Conservation (phyloP, 2,113 vertebrate genomes). For the Xiphophorus couchianus region DNA sequence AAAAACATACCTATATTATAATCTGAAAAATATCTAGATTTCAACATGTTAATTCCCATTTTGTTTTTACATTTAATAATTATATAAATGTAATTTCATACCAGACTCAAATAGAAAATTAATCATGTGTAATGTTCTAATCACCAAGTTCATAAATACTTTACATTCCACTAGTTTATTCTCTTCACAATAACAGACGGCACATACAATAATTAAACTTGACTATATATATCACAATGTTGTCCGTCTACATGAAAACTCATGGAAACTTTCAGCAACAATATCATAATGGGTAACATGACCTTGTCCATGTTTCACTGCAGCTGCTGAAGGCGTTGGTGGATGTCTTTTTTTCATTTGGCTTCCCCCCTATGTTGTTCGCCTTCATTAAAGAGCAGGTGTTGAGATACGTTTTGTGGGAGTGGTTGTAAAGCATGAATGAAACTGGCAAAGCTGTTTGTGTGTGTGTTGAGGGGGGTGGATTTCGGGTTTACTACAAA, state of each 20-base stretch:
- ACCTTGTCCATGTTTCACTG: conserved; percentile 46
- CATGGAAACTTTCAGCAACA: conserved; percentile 42
- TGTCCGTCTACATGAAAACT: conserved; percentile 49
- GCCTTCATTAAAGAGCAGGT: conserved; percentile 76
- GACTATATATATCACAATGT: conserved; percentile 38
- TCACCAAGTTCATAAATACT: conserved; percentile 14
- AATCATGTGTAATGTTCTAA: not conserved
- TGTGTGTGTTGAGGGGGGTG: not conserved
- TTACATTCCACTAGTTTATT: conserved; percentile 23
- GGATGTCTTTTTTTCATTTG: conserved; percentile 67
- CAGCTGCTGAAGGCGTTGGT: conserved; percentile 61
- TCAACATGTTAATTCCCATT: not conserved
- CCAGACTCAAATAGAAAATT: not conserved
- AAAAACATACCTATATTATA: not conserved
- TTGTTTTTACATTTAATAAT: not conserved
- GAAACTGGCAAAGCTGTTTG: conserved; percentile 28
- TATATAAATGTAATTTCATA: not conserved
- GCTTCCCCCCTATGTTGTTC: conserved; percentile 55
- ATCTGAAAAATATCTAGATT: not conserved
- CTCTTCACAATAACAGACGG: conserved; percentile 20
- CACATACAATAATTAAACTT: conserved; percentile 22
- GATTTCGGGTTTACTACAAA: conserved; percentile 61
- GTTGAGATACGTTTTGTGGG: conserved; percentile 73
- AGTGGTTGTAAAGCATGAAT: conserved; percentile 60
- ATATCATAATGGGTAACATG: conserved; percentile 39